Percentiles rank a stretch among this genome's conserved stretches.
These are phyloP conservation scores for Numenius arquata DNA, from an alignment of 2,113 vertebrate genomes.

Conservation along the genomic window DNA sequence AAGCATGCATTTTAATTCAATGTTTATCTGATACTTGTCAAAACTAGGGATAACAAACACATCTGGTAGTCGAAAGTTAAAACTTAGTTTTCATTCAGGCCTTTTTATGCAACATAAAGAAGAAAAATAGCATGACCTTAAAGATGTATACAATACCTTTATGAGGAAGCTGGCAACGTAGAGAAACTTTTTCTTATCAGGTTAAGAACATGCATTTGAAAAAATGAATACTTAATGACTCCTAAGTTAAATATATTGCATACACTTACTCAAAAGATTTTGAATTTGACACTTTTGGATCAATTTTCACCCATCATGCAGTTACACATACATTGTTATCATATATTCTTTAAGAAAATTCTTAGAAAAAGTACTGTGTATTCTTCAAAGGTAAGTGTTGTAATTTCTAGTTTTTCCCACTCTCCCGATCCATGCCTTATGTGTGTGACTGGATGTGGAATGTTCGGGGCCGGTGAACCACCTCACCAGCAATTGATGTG, in stretches of 20 bases:
- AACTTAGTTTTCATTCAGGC: background rate
- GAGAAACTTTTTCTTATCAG: background rate
- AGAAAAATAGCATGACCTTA: background rate
- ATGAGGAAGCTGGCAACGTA: background rate
- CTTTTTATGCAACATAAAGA: constrained; percentile 19
- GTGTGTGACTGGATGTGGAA: constrained; percentile 38
- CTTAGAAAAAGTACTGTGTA: constrained; percentile 31
- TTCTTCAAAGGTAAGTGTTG: constrained; percentile 38
- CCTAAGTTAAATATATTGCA: background rate
- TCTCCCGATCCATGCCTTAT: background rate
- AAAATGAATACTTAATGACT: background rate
- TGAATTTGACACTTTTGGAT: background rate
- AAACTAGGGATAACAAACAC: background rate
- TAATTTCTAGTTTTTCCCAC: constrained; percentile 48
- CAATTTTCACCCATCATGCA: background rate
- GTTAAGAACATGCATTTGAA: background rate
- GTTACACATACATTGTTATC: background rate
- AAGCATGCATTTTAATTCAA: background rate
- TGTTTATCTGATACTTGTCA: background rate
- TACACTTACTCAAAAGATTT: background rate
- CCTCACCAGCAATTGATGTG: constrained; percentile 37
- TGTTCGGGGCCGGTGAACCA: constrained; percentile 18
- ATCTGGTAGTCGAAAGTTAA: background rate
- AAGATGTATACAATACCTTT: background rate
- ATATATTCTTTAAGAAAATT: constrained; percentile 5